Base-by-base conservation (phyloP, 2,888 invertebrate genomes). In the Leucozona laternaria region DNA sequence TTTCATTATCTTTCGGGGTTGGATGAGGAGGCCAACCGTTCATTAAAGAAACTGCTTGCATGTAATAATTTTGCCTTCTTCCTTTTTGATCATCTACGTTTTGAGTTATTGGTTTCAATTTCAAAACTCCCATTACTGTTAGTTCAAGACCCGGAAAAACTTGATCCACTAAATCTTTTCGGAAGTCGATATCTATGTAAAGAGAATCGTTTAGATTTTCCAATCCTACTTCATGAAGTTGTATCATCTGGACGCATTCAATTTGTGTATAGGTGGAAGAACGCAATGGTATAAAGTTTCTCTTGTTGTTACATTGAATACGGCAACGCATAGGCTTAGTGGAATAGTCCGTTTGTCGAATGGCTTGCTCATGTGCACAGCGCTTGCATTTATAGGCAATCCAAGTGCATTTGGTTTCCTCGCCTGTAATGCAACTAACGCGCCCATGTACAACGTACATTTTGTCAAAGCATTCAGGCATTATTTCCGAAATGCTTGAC, bases 141-240 rank as follows among this genome's bases (percentile, higher is more conserved):
- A 98, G 94, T 89, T 97, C 96, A 93, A 98, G 98, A 2, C 98
- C 98, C 13, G 98, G 97, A 88, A 96, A 95, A 88, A 97, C 97
- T 28, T 95, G 94, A 88, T 97, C 96, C 1, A 97, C 97, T 57
- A 98, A 93, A 92, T 98, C 97, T 82, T 96, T 95, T 71, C 95
- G 95, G 8, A 98, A 93, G 91, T 98, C 97, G 91, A 98, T 96
- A 91, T 98, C 98, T 34, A 98, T 94, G 88, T 95, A 96, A 87
- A 96, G 93, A 2, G 97, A 97, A 58, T 95, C 94, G 28, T 96
- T 96, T 82, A 95, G 95, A 88, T 95, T 94, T 88, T 95, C 94
- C 94, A 89, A 88, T 4, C 89, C 81, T 4, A 89, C 84, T 92
- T 98, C 98, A 91, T 97, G 97, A 80, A 98, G 93, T 90, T 96